Base-by-base conservation (phyloP, 2,113 vertebrate genomes). In the Neolamprologus falcicula region DNA sequence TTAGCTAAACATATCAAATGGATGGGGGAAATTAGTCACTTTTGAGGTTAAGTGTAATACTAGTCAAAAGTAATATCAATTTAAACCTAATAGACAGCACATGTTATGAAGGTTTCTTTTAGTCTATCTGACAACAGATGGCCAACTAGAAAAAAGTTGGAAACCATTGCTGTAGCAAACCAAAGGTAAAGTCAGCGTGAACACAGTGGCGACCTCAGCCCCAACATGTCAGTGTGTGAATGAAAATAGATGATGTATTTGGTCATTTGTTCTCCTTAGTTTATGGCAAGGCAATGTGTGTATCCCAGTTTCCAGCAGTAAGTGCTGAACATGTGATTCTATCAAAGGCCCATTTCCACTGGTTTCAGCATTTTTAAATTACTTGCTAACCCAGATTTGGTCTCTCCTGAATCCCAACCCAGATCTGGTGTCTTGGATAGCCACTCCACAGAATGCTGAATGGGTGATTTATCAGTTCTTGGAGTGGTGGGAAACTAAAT, bases 301-400 rank as follows among this genome's bases (percentile, higher is more conserved):
- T 16, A 87, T 84, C 83, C 86, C 54, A 85, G 82, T 88, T 83
- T 89, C 37, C 53, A 16, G 24, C 86, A 88, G 79, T 42, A 81
- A 80, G 42, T 86, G 90, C 85, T 92, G 89, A 93, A 82, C 73
- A 81, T 73, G 71, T 81, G 90, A 85, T 85, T 89, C 63, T 87
- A 89, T 89, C 88, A 88, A 37, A 89, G 53, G 37, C 78, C 57
- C 13, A 3, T 81, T 92, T 93, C 71, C 61, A 83, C 83, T 66
- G 35, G 86, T 84, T 89, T 94, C 91, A 94, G 89, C 92, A 84
- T 31, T 94, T 94, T 93, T 78, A 88, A 90, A 86, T 73, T 78
- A 61, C 83, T 91, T 33, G 35, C 86, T 93, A 90, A 92, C 92
- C 92, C 79, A 94, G 83, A 92, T 94, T 92, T 73, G 53, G 85